phyloP scores from a whole-genome alignment of 2,113 vertebrate genomes.

The Crypturellus undulatus region DNA sequence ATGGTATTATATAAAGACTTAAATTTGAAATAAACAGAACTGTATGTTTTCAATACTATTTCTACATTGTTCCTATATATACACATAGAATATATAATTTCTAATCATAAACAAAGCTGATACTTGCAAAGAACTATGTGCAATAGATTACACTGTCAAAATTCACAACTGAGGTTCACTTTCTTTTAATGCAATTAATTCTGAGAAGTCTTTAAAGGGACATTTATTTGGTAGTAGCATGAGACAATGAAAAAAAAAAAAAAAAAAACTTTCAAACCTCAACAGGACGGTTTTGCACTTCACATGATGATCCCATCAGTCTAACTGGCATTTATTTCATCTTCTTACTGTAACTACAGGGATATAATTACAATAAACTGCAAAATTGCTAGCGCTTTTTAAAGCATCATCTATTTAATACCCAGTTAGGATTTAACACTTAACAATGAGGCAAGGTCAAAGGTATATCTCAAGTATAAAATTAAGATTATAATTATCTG shows the following conservation, averaged over 20 bases:
- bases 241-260: background rate
- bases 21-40: background rate
- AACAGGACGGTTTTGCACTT: background rate
- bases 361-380: background rate
- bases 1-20: background rate
- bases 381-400: background rate
- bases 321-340: background rate
- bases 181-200: background rate
- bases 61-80: too few species aligned
- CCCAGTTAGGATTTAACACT: background rate
- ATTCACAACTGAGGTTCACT: background rate
- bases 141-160: background rate
- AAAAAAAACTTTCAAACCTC: background rate
- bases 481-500: background rate
- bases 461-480: background rate
- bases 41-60: too few species aligned
- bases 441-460: too few species aligned
- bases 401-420: background rate
- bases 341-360: background rate
- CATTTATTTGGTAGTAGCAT: background rate
- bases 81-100: background rate
- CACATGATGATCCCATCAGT: background rate
- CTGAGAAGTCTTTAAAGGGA: background rate
- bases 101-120: background rate
- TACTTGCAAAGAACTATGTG: fast-evolving